Percentiles rank a stretch among this genome's conserved stretches.
These are phyloP conservation scores for Borostomias antarcticus DNA, from an alignment of 2,797 vertebrate genomes.

Conservation along the genomic window DNA sequence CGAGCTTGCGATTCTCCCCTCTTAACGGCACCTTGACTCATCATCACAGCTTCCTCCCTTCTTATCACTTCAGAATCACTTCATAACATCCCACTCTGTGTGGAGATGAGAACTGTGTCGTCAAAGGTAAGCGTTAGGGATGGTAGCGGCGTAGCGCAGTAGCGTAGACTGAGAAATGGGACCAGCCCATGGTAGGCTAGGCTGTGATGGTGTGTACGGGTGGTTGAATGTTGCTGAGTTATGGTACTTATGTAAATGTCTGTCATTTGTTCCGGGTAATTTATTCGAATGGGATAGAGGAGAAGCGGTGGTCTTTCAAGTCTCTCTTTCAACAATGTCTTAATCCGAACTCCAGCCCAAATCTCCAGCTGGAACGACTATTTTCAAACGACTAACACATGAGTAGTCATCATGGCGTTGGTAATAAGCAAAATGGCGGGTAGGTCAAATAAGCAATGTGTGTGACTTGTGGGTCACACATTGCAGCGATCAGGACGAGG, in stretches of 20 bases:
- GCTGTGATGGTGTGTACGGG: neutral
- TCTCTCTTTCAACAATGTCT: no score
- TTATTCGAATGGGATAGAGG: no score
- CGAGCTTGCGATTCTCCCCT: slow-evolving; percentile 7
- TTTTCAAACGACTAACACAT: no score
- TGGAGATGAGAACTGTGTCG: slow-evolving; percentile 39
- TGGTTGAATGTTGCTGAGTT: neutral
- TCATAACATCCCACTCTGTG: slow-evolving; percentile 48
- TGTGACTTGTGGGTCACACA: neutral
- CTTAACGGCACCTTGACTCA: slow-evolving; percentile 29
- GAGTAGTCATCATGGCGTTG: slow-evolving; percentile 7
- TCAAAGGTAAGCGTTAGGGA: slow-evolving; percentile 55
- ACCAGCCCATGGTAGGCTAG: neutral
- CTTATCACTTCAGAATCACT: slow-evolving; percentile 49
- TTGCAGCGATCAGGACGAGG: neutral
- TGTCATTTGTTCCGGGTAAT: slow-evolving; percentile 28
- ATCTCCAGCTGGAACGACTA: no score
- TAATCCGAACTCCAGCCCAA: no score
- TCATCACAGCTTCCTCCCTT: slow-evolving; percentile 29
- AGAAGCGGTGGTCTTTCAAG: no score
- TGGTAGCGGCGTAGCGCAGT: neutral
- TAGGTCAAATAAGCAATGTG: no score
- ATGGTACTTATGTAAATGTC: neutral
- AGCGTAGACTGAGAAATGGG: neutral
- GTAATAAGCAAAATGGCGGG: no score